Conservation (phyloP, 2,797 vertebrate genomes). For the Balearica regulorum region DNA sequence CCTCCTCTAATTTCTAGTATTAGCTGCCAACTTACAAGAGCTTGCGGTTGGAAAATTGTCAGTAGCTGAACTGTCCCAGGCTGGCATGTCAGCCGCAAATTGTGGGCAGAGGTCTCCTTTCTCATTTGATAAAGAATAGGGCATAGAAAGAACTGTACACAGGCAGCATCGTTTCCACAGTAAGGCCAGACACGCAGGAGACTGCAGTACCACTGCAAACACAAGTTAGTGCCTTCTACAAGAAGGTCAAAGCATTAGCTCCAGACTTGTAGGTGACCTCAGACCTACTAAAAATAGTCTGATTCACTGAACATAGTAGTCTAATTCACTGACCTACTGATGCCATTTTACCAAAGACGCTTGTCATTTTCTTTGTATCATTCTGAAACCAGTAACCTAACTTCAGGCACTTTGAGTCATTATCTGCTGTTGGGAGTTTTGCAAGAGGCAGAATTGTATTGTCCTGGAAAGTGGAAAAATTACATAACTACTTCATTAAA, state of each 20-base stretch:
- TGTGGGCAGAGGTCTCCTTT: neutral
- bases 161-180: neutral
- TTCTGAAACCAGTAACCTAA: neutral
- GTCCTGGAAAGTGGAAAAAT: neutral
- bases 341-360: neutral
- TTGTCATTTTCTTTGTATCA: neutral
- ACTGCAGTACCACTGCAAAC: constrained; percentile 21
- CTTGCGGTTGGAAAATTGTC: constrained; percentile 44
- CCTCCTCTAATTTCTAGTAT: neutral
- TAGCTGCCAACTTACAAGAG: constrained; percentile 16
- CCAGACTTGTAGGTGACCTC: constrained; percentile 34
- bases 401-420: neutral
- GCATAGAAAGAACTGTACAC: neutral
- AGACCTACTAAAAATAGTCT: constrained; percentile 32
- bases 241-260: constrained; percentile 45
- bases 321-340: constrained; percentile 8
- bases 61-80: neutral
- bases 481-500: neutral
- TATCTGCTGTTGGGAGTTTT: neutral
- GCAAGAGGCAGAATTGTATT: neutral
- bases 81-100: constrained; percentile 6
- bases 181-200: constrained; percentile 26
- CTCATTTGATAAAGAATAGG: constrained; percentile 16
- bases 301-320: constrained; percentile 13
- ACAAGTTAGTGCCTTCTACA: neutral